phyloP scores from a whole-genome alignment of 2,113 vertebrate species.

The Strix aluco region DNA sequence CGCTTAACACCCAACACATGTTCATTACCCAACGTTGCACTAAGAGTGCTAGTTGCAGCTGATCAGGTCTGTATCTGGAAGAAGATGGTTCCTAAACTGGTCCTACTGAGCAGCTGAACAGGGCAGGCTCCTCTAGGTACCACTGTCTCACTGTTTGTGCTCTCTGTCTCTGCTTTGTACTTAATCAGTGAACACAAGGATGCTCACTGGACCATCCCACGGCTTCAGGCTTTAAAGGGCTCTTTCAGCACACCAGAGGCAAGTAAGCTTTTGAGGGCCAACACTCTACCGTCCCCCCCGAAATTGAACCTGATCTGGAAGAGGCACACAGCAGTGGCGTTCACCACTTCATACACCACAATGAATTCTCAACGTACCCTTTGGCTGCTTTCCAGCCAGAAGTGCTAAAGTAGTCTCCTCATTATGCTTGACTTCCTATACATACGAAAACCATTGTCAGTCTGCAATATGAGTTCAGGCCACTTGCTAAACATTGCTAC shows the following conservation, averaged over 20 bases:
- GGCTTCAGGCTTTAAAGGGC: not conserved
- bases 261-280: not conserved
- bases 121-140: not conserved
- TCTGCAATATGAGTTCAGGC: not conserved
- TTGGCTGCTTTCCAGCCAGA: not conserved
- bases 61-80: not conserved
- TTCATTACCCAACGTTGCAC: not conserved
- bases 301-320: not conserved
- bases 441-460: not conserved
- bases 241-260: not conserved
- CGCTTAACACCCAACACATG: no score
- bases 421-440: not conserved
- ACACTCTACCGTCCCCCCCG: fast-evolving
- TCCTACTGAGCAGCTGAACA: not conserved
- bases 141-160: not conserved
- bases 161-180: not conserved
- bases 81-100: not conserved
- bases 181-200: not conserved
- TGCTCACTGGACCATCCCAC: fast-evolving
- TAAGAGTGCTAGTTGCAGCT: not conserved
- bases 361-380: not conserved
- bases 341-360: not conserved
- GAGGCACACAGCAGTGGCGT: not conserved
- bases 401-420: fast-evolving
- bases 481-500: not conserved